Conservation (phyloP, 2,113 vertebrate species). For the Machaerirhynchus nigripectus region DNA sequence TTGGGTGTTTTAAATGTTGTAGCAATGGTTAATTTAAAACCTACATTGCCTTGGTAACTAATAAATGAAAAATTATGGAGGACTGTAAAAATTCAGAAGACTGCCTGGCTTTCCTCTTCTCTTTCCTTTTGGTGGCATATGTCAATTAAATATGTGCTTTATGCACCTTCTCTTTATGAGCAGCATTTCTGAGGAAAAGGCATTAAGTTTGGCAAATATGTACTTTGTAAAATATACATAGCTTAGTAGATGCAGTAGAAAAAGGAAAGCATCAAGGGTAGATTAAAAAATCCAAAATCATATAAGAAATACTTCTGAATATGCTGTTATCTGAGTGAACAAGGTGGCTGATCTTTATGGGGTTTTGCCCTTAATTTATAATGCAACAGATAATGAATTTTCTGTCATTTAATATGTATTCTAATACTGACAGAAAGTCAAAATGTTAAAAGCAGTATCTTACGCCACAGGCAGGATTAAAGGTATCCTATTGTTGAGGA, state of each 20-base stretch:
- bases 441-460: neutral
- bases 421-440: neutral
- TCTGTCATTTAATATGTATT: neutral
- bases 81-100: neutral
- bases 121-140: neutral
- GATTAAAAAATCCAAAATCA: neutral
- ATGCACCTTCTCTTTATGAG: neutral
- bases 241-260: neutral
- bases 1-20: neutral
- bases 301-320: neutral
- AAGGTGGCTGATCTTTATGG: neutral
- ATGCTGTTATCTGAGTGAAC: neutral
- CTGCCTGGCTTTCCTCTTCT: neutral
- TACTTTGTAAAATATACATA: neutral
- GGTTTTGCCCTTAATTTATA: neutral
- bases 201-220: neutral
- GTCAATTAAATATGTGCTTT: neutral
- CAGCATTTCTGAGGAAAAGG: neutral
- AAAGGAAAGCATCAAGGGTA: neutral
- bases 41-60: neutral
- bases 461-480: neutral
- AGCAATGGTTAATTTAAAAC: neutral
- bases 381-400: neutral
- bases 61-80: neutral
- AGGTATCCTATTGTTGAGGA: neutral